Evolutionary conservation across 1,140 invertebrate species (phyloP).

Genomic region (Drepana arcuata): DNA sequence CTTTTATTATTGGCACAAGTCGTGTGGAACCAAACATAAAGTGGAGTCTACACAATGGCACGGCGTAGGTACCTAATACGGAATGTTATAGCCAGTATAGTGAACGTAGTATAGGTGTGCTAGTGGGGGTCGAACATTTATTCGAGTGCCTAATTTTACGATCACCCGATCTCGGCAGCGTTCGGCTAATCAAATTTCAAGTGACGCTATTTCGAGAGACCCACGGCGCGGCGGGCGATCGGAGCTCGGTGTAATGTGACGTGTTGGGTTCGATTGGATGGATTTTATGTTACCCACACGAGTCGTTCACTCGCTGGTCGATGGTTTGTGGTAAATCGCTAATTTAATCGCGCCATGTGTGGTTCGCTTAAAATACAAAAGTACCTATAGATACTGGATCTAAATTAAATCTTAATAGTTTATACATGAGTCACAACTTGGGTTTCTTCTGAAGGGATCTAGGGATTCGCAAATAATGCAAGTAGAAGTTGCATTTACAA

Average conservation of each 20-base stretch:
- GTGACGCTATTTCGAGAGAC: slow-evolving; percentile 54
- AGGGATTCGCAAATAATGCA: no score
- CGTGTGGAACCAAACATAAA: slow-evolving; percentile 27
- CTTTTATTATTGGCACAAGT: slow-evolving; percentile 42
- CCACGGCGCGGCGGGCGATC: no score
- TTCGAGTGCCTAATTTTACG: slow-evolving; percentile 56
- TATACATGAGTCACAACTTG: no score
- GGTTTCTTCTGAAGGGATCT: no score
- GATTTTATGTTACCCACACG: slow-evolving; percentile 53
- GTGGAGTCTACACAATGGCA: slow-evolving; percentile 13
- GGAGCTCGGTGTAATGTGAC: slow-evolving; percentile 46
- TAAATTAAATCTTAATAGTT: no score
- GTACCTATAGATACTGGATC: no score
- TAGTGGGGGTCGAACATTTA: slow-evolving; percentile 29
- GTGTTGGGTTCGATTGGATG: slow-evolving; percentile 60
- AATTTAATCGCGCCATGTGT: slow-evolving; percentile 45
- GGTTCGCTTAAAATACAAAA: no score
- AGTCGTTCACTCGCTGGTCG: slow-evolving; percentile 29
- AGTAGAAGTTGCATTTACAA: no score
- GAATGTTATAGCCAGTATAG: not conserved
- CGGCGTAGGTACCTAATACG: not conserved
- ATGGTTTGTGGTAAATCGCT: slow-evolving; percentile 40
- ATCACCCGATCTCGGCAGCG: slow-evolving; percentile 43
- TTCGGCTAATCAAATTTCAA: slow-evolving; percentile 62
- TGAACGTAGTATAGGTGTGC: not conserved